phyloP scores from a whole-genome alignment of 2,888 invertebrate species.

The Coenonympha glycerion region DNA sequence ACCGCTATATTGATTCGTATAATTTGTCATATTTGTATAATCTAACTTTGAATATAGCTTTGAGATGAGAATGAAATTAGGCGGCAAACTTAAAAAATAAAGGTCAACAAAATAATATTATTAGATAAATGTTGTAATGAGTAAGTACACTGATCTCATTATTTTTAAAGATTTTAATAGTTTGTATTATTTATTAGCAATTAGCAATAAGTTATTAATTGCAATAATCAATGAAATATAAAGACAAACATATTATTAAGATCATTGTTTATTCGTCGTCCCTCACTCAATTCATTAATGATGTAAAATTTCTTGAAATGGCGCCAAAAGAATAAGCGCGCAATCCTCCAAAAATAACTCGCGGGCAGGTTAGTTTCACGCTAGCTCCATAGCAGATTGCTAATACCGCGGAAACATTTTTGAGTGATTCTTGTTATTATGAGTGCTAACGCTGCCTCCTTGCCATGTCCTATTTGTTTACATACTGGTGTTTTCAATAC shows the following conservation, averaged over 20 bases:
- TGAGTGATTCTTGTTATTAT: conserved; percentile 33
- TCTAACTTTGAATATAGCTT: no score
- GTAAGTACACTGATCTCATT: no score
- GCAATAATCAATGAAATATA: background rate
- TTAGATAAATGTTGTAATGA: no score
- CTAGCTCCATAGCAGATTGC: conserved; percentile 38
- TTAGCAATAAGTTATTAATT: background rate
- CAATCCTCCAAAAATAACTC: conserved; percentile 64
- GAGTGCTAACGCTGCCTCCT: conserved; percentile 73
- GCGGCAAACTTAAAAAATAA: no score
- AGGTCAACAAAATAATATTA: no score
- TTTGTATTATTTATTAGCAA: no score
- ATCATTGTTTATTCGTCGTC: background rate
- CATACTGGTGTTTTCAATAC: conserved; percentile 82
- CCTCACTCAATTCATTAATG: conserved; percentile 14
- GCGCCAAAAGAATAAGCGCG: conserved; percentile 58
- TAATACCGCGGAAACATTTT: conserved; percentile 19
- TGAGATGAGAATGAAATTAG: no score
- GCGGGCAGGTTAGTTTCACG: conserved; percentile 51
- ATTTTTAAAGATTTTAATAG: no score
- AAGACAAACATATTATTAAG: background rate
- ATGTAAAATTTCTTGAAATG: conserved; percentile 56
- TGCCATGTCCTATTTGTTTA: conserved; percentile 86
- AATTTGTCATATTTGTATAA: no score
- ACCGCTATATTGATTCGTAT: no score